These are phyloP conservation scores for Grammomys dolichurus DNA, from an alignment of 2,113 vertebrate genomes.

Conservation along the genomic window DNA sequence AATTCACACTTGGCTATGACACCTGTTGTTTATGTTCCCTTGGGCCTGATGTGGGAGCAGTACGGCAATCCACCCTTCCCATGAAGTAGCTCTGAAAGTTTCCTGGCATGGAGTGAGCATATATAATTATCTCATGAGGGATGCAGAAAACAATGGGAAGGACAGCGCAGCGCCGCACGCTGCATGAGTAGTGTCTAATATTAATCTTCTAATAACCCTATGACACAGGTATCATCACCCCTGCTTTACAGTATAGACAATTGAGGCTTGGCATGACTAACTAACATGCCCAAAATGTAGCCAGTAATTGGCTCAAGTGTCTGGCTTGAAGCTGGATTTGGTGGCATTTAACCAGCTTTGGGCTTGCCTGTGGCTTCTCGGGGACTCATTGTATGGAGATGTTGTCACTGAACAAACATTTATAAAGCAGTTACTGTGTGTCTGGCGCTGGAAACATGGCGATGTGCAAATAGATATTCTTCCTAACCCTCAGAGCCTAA, in stretches of 20 bases:
- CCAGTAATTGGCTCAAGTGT: background rate
- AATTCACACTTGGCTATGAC: background rate
- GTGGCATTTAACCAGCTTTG: background rate
- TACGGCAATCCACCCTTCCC: background rate
- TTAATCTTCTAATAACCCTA: background rate
- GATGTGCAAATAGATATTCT: background rate
- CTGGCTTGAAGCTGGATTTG: background rate
- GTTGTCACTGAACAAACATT: background rate
- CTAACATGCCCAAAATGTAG: background rate
- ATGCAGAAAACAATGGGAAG: background rate
- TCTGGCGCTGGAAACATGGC: background rate
- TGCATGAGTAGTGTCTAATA: background rate
- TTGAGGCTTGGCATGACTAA: background rate
- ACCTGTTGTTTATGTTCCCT: background rate
- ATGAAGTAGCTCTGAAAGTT: background rate
- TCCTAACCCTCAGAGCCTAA: background rate
- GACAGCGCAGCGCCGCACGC: background rate
- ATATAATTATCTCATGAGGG: background rate
- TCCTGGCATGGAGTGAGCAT: background rate
- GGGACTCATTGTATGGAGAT: background rate
- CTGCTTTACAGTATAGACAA: constrained; percentile 18
- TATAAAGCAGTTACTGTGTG: background rate
- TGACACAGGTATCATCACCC: background rate
- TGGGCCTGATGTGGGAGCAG: background rate
- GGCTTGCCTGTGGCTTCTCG: background rate